Conservation (phyloP, 2,113 vertebrate species). For the Xiphias gladius region DNA sequence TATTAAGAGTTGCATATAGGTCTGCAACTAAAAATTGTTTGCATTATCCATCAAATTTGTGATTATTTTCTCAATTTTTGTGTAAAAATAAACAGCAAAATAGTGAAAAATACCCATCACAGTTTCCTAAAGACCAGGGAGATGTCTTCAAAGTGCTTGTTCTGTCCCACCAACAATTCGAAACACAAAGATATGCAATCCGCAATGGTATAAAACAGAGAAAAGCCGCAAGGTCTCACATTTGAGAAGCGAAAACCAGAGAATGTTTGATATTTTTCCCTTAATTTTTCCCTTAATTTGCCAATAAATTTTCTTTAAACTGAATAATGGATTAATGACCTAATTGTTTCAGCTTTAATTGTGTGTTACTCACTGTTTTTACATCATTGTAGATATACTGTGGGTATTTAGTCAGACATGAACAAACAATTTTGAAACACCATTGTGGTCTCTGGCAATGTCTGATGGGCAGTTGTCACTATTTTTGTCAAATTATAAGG, state of each 20-base stretch:
- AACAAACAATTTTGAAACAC: not conserved
- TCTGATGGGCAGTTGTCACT: not conserved
- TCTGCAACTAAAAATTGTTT: not conserved
- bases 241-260: not conserved
- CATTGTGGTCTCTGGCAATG: not conserved
- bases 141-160: not conserved
- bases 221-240: not conserved
- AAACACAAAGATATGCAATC: not conserved
- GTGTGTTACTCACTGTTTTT: not conserved
- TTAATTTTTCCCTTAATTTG: accelerated
- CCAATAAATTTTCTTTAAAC: not conserved
- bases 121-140: not conserved
- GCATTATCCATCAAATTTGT: not conserved
- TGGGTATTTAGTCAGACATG: not conserved
- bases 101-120: not conserved
- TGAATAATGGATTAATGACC: not conserved
- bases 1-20: not conserved
- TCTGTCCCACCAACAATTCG: not conserved
- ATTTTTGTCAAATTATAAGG: not conserved
- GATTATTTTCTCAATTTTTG: not conserved
- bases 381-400: not conserved
- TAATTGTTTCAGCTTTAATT: not conserved
- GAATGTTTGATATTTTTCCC: not conserved
- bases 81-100: not conserved
- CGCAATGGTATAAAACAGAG: not conserved